Evolutionary conservation across 2,888 invertebrate species (phyloP), one percentile per base, ranked within the genome.

Genomic region (Drosophila monieri): DNA sequence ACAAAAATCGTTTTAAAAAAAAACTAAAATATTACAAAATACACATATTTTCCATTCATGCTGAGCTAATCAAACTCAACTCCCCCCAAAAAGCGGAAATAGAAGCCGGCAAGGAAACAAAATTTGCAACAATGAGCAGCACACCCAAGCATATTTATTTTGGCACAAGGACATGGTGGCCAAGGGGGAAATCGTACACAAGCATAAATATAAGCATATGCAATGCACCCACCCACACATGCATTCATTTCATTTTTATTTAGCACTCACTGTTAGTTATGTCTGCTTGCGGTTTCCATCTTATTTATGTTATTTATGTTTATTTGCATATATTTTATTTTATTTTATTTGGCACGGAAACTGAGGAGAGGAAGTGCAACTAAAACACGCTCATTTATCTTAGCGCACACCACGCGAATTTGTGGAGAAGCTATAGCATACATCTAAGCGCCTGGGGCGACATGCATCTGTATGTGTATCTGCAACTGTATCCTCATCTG

Each of bases 221-320:
- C 44, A 46, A 43, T 6, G 15, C 27, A 47, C 25, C 56, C 27
- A 47, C 25, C 56, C 37, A 65, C 10, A 48, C 47, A 53, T 49
- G 59, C 46, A 67, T 68, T 67, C 77, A 68, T 78, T 67, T 49
- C 44, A 76, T 83, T 83, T 85, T 72, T 78, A 77, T 74, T 68
- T 44, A 44, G 55, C 78, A 69, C 73, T 73, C 76, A 81, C 74
- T 70, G 84, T 76, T 87, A 79, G 88, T 87, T 85, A 81, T 81
- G 77, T 81, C 69, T 79, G 85, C 74, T 79, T 73, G 88, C 77
- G 74, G 83, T 83, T 77, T 74, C 49, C 74, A 79, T 72, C 79
- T 78, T 80, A 18, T 79, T 59, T 70, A 68, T 68, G 67, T 85
- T 81, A 85, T 87, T 81, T 81, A 79, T 74, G 80, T 70, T 78